phyloP scores from a whole-genome alignment of 2,797 vertebrate species.

The Okamejei kenojei region DNA sequence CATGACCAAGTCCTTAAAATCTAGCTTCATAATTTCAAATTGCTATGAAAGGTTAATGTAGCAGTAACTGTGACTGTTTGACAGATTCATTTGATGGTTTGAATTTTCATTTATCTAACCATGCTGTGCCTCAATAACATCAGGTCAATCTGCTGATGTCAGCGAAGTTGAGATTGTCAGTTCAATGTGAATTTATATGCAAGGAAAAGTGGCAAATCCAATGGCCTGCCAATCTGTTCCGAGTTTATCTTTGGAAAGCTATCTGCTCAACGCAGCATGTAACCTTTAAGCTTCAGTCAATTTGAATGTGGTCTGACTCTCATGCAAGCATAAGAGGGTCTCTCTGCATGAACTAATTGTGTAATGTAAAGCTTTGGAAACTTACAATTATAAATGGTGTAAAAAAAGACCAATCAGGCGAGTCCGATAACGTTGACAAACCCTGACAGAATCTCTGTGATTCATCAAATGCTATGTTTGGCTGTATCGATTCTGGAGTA shows the following conservation, averaged over 20 bases:
- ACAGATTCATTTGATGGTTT: slow-evolving; percentile 28
- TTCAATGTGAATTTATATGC: slow-evolving; percentile 20
- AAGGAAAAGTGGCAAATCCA: not conserved
- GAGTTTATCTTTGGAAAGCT: not conserved
- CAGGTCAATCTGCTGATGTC: slow-evolving; percentile 30
- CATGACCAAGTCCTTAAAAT: not conserved
- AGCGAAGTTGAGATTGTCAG: not conserved
- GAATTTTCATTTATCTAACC: slow-evolving; percentile 2
- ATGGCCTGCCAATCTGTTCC: not conserved
- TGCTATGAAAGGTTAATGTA: not conserved
- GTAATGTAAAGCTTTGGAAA: not conserved
- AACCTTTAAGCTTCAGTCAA: slow-evolving; percentile 21
- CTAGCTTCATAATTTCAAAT: not conserved
- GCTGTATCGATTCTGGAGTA: not conserved
- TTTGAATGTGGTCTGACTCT: not conserved
- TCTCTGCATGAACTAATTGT: not conserved
- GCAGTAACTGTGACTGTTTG: slow-evolving; percentile 6
- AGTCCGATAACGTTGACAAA: not conserved
- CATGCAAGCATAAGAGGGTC: not conserved
- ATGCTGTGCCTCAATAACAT: slow-evolving; percentile 4
- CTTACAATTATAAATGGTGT: not conserved
- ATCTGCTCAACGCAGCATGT: not conserved
- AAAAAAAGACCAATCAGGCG: not conserved
- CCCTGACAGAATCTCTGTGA: not conserved
- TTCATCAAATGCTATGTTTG: not conserved